Conservation (phyloP, 1,140 invertebrate species). For the Halyomorpha halys region DNA sequence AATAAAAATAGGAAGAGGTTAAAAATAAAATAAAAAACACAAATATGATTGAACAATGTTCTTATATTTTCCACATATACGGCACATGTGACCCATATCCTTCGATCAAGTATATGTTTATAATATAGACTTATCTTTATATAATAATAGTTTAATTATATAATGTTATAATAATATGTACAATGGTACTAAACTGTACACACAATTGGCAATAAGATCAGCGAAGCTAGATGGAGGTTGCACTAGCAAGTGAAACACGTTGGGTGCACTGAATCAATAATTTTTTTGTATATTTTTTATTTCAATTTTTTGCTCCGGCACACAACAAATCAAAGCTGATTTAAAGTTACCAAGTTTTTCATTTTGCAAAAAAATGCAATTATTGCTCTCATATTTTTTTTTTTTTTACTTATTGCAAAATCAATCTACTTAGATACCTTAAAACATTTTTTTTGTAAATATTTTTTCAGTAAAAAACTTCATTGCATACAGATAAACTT, state of each 20-base stretch:
- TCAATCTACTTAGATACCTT: conserved; percentile 22
- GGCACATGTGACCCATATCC: conserved; percentile 29
- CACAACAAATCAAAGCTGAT: conserved; percentile 19
- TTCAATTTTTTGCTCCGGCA: conserved; percentile 7
- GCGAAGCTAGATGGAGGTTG: conserved; percentile 22
- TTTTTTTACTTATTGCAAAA: conserved; percentile 22
- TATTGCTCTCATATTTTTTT: conserved; percentile 8
- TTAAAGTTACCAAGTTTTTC: conserved; percentile 18
- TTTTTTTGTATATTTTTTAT: not conserved
- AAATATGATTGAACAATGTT: conserved; percentile 27
- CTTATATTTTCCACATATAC: conserved; percentile 29
- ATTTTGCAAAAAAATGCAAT: not conserved
- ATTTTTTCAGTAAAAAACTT: conserved; percentile 26
- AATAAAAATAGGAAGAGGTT: not conserved
- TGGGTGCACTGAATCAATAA: not conserved
- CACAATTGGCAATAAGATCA: conserved; percentile 26
- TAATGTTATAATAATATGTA: conserved; percentile 28
- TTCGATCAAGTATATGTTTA: conserved; percentile 28
- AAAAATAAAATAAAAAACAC: conserved; percentile 14
- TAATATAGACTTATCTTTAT: conserved; percentile 28
- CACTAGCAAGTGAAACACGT: conserved; percentile 4
- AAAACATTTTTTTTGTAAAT: conserved; percentile 17
- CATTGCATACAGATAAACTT: conserved; percentile 21
- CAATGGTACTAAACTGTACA: conserved; percentile 29
- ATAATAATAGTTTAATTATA: conserved; percentile 28